These are phyloP conservation scores for Chionomys nivalis DNA, from an alignment of 2,113 vertebrate species.

Conservation along the genomic window DNA sequence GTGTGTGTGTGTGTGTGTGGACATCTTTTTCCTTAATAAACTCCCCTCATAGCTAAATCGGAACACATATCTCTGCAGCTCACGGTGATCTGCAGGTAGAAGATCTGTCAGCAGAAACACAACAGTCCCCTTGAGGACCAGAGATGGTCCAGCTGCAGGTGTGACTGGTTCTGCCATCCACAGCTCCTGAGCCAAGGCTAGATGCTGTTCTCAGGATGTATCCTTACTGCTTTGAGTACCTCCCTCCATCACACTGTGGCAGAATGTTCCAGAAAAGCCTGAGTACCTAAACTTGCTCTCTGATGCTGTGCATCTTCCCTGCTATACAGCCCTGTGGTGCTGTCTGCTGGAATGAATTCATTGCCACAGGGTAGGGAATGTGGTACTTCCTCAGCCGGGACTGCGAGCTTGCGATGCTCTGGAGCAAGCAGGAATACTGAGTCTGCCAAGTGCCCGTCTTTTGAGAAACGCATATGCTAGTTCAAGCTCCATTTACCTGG, in stretches of 20 bases:
- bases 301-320: background rate
- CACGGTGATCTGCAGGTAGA: background rate
- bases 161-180: no score
- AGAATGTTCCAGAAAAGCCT: background rate
- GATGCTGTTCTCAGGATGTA: no score
- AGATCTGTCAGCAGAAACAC: no score
- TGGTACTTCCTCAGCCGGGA: rapidly evolving
- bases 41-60: background rate
- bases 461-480: no score
- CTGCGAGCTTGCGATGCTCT: background rate
- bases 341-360: background rate
- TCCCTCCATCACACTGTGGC: background rate
- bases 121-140: background rate
- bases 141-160: no score
- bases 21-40: background rate
- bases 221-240: no score
- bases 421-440: background rate
- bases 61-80: background rate
- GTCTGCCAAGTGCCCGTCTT: background rate
- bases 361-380: no score
- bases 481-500: background rate
- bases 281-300: background rate
- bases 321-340: no score
- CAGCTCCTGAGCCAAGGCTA: background rate
- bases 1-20: background rate